phyloP scores from a whole-genome alignment of 2,113 vertebrate species.

The Ciconia boyciana region DNA sequence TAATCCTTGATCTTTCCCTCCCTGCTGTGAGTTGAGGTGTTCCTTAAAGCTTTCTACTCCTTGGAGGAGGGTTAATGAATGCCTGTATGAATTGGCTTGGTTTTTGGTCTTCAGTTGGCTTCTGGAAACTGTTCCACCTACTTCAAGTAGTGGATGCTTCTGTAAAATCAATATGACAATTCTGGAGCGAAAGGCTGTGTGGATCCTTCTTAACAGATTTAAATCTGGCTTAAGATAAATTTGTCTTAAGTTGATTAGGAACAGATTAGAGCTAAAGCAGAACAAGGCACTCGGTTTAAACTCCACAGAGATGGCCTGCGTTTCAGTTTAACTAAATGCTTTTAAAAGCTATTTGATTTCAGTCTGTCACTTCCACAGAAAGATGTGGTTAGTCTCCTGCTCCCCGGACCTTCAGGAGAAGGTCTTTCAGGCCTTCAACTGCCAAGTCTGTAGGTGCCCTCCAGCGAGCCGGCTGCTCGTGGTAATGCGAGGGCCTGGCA shows the following conservation, averaged over 20 bases:
- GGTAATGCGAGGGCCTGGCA: fast-evolving
- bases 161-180: neutral
- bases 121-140: neutral
- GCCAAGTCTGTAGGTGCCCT: neutral
- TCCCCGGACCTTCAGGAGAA: neutral
- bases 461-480: fast-evolving
- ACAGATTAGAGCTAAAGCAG: neutral
- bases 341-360: neutral
- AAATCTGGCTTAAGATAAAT: conserved; percentile 46
- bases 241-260: conserved; percentile 41
- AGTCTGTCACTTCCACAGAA: neutral
- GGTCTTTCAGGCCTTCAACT: neutral
- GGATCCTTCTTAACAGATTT: neutral
- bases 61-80: neutral
- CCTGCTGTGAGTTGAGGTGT: neutral
- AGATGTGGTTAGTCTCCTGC: neutral
- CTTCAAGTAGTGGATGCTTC: neutral
- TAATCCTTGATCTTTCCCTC: neutral
- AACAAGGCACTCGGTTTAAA: neutral
- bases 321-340: neutral
- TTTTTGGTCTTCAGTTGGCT: neutral
- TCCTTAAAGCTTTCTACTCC: neutral
- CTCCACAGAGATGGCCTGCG: neutral
- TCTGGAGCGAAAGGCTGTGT: neutral
- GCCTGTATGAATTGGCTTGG: neutral